Conservation (phyloP, 1,140 invertebrate species). For the Ips typographus region DNA sequence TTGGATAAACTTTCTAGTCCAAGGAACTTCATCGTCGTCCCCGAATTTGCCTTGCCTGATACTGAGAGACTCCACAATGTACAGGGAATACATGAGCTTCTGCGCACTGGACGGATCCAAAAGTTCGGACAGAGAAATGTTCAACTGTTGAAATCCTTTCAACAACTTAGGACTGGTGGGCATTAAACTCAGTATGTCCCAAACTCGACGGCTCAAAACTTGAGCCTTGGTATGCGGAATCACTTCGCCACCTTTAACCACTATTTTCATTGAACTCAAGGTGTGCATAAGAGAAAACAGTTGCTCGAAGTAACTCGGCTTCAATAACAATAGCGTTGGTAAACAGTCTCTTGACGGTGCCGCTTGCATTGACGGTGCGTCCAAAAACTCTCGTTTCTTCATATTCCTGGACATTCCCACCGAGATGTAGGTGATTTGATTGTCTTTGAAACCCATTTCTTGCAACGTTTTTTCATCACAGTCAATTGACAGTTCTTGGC, state of each 20-base stretch:
- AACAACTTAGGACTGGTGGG: constrained; percentile 85
- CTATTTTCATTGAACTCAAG: constrained; percentile 78
- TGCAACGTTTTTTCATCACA: constrained; percentile 87
- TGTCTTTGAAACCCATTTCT: constrained; percentile 91
- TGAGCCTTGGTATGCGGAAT: constrained; percentile 87
- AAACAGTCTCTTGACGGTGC: constrained; percentile 79
- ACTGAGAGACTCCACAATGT: constrained; percentile 79
- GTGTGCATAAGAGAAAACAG: constrained; percentile 88
- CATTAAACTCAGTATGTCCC: constrained; percentile 90
- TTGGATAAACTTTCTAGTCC: constrained; percentile 80
- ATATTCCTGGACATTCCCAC: constrained; percentile 76
- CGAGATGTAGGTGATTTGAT: constrained; percentile 86
- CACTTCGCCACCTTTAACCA: constrained; percentile 58
- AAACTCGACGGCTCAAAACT: constrained; percentile 83
- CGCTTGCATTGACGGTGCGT: constrained; percentile 75
- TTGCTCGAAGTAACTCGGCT: constrained; percentile 86
- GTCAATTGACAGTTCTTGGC: constrained; percentile 90
- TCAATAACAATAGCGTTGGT: constrained; percentile 80
- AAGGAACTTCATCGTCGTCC: constrained; percentile 51
- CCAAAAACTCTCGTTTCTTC: constrained; percentile 69
- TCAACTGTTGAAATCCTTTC: constrained; percentile 77
- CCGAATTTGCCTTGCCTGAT: constrained; percentile 35
- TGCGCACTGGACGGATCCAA: constrained; percentile 86
- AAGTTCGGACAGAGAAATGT: constrained; percentile 66
- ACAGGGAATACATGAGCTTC: constrained; percentile 92